A percentile compares a stretch with the other conserved stretches of the same genome.
phyloP scores from a whole-genome alignment of 2,797 vertebrate species.

The Hydrophis major region DNA sequence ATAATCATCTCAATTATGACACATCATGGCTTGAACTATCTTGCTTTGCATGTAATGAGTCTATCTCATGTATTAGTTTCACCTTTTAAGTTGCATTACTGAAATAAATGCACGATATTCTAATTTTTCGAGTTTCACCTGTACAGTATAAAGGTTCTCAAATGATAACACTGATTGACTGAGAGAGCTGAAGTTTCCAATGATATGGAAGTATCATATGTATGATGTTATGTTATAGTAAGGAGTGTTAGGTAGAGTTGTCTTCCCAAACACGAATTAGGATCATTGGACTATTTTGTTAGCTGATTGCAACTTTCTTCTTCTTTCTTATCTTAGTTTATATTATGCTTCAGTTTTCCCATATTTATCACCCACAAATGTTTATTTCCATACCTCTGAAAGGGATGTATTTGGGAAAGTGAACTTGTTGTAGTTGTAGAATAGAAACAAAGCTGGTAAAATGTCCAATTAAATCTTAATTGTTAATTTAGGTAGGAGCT shows the following conservation, averaged over 20 bases:
- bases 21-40: too few relatives aligned
- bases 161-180: not conserved
- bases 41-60: too few relatives aligned
- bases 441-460: not conserved
- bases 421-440: not conserved
- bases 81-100: too few relatives aligned
- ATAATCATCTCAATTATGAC: too few relatives aligned
- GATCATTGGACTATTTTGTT: not conserved
- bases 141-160: not conserved
- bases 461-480: not conserved
- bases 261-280: not conserved
- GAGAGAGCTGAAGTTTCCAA: not conserved
- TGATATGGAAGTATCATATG: not conserved
- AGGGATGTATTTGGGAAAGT: not conserved
- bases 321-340: too few relatives aligned
- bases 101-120: too few relatives aligned
- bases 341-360: not conserved
- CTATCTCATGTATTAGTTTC: too few relatives aligned
- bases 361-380: not conserved
- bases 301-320: not conserved
- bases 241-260: not conserved
- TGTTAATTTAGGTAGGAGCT: not conserved
- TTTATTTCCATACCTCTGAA: not conserved
- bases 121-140: too few relatives aligned
- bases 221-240: not conserved